Conservation (phyloP, 2,113 vertebrate genomes). For the Laticauda laticaudata region DNA sequence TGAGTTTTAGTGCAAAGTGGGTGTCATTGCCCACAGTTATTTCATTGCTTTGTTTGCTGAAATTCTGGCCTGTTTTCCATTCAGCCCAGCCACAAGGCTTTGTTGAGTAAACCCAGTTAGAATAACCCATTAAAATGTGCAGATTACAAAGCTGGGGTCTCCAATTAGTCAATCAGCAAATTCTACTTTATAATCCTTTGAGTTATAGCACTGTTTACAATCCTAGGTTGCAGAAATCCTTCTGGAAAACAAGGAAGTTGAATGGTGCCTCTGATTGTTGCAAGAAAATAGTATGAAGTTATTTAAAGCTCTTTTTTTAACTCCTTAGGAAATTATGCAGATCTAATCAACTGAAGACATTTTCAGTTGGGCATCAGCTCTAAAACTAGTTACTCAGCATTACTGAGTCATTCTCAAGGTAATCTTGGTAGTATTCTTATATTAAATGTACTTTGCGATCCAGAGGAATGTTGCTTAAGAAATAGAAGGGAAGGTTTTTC, state of each 20-base stretch:
- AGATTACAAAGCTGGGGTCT: not conserved
- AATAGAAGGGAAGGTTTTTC: not conserved
- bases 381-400: not conserved
- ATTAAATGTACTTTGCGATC: not conserved
- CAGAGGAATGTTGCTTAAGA: not conserved
- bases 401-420: not conserved
- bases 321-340: not conserved
- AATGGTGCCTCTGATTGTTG: not conserved
- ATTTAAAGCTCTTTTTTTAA: not conserved
- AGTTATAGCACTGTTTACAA: not conserved
- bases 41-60: not conserved
- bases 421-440: not conserved
- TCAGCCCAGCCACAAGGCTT: not conserved
- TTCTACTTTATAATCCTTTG: not conserved
- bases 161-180: not conserved
- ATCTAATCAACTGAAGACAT: not conserved
- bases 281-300: not conserved
- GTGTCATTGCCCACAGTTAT: not conserved
- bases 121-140: not conserved
- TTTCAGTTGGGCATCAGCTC: not conserved
- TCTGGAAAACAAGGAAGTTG: not conserved
- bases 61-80: not conserved
- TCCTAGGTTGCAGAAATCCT: not conserved
- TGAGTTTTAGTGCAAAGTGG: not conserved
- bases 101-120: not conserved